phyloP scores from a whole-genome alignment of 2,888 invertebrate genomes.

The Yponomeuta sedellus region DNA sequence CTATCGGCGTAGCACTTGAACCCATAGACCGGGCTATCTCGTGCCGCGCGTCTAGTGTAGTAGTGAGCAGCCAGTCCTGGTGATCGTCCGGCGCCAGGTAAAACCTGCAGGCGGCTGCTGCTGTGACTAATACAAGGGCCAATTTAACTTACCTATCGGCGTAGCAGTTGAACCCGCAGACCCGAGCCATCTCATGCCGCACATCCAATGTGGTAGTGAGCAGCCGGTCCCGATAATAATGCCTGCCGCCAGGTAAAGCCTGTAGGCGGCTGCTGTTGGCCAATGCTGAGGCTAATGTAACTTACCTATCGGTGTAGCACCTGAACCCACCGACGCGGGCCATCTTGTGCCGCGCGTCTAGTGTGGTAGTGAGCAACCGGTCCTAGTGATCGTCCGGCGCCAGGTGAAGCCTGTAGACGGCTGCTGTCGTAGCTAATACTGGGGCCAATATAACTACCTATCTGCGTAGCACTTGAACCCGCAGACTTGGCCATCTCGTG shows the following conservation, averaged over 20 bases:
- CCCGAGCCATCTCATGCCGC: conserved; percentile 86
- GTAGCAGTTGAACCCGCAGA: conserved; percentile 93
- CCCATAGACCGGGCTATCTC: conserved; percentile 91
- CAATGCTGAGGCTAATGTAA: conserved; percentile 55
- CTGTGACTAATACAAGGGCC: no score
- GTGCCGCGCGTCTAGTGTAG: conserved; percentile 84
- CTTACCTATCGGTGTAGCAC: conserved; percentile 89
- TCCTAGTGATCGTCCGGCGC: conserved; percentile 88
- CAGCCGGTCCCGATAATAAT: conserved; percentile 83
- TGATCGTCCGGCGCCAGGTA: conserved; percentile 86
- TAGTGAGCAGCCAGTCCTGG: conserved; percentile 85
- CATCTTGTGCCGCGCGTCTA: conserved; percentile 85
- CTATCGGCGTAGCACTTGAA: conserved; percentile 93
- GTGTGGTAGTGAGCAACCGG: conserved; percentile 81
- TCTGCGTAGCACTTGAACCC: conserved; percentile 94
- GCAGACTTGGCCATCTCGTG: conserved; percentile 90
- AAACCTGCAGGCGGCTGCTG: conserved; percentile 71
- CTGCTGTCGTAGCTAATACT: no score
- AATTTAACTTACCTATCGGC: conserved; percentile 80
- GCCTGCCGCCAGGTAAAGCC: conserved; percentile 89
- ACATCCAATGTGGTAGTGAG: conserved; percentile 83
- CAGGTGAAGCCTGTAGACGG: conserved; percentile 80
- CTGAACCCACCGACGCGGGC: conserved; percentile 94
- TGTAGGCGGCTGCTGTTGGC: conserved; percentile 93
- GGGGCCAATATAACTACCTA: conserved; percentile 61